Conservation (phyloP, 2,113 vertebrate species). For the Ifrita kowaldi region DNA sequence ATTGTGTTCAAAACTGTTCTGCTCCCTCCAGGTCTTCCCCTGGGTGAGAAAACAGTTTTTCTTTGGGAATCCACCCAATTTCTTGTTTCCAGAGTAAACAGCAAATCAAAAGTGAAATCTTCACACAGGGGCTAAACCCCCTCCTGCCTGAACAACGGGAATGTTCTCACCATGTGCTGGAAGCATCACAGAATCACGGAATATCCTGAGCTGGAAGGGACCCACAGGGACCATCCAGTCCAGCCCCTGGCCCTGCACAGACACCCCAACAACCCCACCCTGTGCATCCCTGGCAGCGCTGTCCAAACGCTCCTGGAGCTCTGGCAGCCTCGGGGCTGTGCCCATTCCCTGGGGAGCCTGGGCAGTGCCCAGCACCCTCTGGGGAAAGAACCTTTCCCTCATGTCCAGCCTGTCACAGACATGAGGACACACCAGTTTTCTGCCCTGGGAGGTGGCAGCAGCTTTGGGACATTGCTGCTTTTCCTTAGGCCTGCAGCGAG, state of each 20-base stretch:
- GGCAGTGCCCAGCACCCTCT: not conserved
- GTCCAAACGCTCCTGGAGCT: not conserved
- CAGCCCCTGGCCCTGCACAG: not conserved
- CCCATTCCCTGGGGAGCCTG: not conserved
- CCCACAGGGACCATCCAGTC: not conserved
- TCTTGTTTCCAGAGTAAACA: not conserved
- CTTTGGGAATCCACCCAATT: not conserved
- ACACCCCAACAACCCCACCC: not conserved
- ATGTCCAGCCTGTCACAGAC: not conserved
- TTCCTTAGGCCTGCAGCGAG: not conserved
- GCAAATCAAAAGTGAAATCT: not conserved
- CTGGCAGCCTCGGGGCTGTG: not conserved
- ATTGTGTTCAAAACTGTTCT: not conserved
- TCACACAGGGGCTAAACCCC: not conserved
- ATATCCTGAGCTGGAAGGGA: not conserved
- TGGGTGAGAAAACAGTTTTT: not conserved
- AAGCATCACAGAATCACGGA: not conserved
- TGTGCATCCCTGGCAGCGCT: fast-evolving
- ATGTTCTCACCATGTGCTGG: not conserved
- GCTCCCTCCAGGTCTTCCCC: not conserved
- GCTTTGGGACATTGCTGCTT: not conserved
- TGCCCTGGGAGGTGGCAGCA: not conserved
- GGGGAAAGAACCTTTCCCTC: not conserved
- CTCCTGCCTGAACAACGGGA: not conserved
- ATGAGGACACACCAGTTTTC: not conserved